Base-by-base conservation (phyloP, 1,140 invertebrate genomes). In the Pissodes strobi region DNA sequence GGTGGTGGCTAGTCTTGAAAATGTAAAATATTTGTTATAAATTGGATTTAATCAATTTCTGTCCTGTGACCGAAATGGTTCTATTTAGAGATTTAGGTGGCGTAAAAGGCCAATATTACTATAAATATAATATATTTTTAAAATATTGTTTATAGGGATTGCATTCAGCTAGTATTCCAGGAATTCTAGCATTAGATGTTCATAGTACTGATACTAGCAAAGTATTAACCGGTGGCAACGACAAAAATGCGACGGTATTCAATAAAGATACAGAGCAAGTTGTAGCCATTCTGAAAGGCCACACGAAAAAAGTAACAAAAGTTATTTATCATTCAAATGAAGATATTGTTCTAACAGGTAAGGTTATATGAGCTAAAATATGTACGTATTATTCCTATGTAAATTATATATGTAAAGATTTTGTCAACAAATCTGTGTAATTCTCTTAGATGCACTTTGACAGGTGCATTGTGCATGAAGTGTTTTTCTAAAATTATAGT, bases 201-300 rank as follows among this genome's bases (percentile, higher is more conserved):
- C 94, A 95, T 76, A 86, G 87, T 51, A 88, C 89, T 12, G 93
- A 98, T 80, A 94, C 93, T 23, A 95, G 92, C 73, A 94, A 94
- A 78, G 90, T 99, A 69, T 83, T 97, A 71, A 95, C 94, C 23
- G 97, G 97, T 55, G 98, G 98, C 60, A 96, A 96, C 78, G 98
- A 99, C 80, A 94, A 95, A 77, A 95, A 94, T 84, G 96, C 97
- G 1, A 95, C 95, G 15, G 92, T 99, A 19, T 99, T 99, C 76
- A 98, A 99, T 81, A 97, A 97, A 82, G 94, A 97, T 75, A 97
- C 92, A 1, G 96, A 99, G 79, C 95, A 98, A 83, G 89, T 99
- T 45, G 93, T 99, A 68, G 92, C 95, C 46, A 94, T 96, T 69
- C 84, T 99, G 95, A 99, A 83, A 89, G 93, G 87, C 72, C 93